Conservation (phyloP, 2,113 vertebrate genomes). For the Pteronura brasiliensis region DNA sequence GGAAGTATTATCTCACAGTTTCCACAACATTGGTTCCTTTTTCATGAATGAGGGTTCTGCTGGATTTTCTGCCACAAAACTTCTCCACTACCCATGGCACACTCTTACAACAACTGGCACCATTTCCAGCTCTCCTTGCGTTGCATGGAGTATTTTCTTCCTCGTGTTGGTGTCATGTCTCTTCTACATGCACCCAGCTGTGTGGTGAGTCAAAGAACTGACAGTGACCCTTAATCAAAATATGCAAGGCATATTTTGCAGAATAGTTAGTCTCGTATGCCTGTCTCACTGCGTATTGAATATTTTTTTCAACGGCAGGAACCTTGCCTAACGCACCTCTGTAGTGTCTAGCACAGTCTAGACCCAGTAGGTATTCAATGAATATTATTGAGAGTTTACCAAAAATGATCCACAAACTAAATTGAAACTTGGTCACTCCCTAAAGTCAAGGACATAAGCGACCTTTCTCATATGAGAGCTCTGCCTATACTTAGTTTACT, state of each 20-base stretch:
- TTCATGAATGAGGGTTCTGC: background rate
- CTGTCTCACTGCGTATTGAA: background rate
- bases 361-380: background rate
- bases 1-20: background rate
- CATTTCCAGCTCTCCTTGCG: background rate
- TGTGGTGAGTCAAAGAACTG: background rate
- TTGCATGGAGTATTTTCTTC: no score
- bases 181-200: background rate
- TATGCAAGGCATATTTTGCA: background rate
- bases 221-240: background rate
- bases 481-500: background rate
- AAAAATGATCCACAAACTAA: background rate
- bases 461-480: background rate
- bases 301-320: background rate
- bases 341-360: background rate
- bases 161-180: background rate
- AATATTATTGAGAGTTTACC: background rate
- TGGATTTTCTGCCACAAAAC: background rate
- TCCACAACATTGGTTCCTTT: background rate
- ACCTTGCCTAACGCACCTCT: background rate
- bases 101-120: background rate
- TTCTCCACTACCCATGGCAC: background rate
- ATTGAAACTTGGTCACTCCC: background rate
- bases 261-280: background rate
- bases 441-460: slow-evolving; percentile 2